Evolutionary conservation across 2,888 invertebrate species (phyloP).

Genomic region (Cynaeus angustus): DNA sequence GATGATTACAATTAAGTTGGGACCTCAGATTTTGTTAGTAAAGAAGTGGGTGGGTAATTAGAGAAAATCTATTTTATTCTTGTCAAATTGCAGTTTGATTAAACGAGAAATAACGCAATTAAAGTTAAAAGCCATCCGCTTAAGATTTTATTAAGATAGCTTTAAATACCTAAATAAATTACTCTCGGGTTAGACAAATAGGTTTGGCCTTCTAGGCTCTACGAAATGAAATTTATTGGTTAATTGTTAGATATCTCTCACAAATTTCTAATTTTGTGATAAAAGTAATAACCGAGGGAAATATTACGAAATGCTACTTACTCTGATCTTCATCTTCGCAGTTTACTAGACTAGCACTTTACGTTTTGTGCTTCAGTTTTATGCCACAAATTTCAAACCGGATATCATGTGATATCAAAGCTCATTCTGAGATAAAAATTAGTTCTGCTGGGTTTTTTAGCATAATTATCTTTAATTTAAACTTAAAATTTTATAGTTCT

Average conservation of each 20-base stretch:
- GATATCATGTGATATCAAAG: no score
- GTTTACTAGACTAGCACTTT: no score
- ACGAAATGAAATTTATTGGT: neutral
- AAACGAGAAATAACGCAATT: constrained; percentile 9
- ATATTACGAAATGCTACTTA: neutral
- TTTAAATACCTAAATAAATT: constrained; percentile 4
- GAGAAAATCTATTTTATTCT: neutral
- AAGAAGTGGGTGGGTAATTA: constrained; percentile 13
- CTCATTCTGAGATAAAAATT: no score
- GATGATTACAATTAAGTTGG: constrained; percentile 63
- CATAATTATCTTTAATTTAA: no score
- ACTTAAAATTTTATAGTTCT: no score
- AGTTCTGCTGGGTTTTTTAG: no score
- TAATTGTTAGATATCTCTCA: neutral
- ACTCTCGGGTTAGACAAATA: neutral
- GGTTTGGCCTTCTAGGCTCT: no score
- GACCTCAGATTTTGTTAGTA: constrained; percentile 43
- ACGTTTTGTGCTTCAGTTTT: no score
- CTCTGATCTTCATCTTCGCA: no score
- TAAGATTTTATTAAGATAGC: constrained; percentile 25
- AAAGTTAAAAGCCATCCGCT: constrained; percentile 14
- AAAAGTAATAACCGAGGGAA: constrained; percentile 3
- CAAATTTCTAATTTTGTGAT: neutral
- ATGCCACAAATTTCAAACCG: no score
- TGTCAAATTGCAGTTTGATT: neutral